phyloP scores from a whole-genome alignment of 2,888 invertebrate genomes.

The Drosophila pseudotakahashii region DNA sequence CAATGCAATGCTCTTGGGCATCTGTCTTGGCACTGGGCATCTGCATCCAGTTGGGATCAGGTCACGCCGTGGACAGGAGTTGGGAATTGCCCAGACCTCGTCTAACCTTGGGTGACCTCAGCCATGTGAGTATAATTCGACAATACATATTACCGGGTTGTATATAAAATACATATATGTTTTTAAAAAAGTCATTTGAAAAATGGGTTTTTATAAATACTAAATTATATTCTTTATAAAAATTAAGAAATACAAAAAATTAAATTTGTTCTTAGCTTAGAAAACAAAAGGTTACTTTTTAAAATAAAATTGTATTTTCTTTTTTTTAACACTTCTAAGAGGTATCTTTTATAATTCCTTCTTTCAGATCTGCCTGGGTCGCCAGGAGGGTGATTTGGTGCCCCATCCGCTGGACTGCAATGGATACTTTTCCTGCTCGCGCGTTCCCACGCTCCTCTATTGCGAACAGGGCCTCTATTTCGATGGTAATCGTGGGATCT shows the following conservation, averaged over 20 bases:
- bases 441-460: slow-evolving; percentile 56
- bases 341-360: not conserved
- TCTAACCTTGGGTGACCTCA: slow-evolving; percentile 49
- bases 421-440: slow-evolving; percentile 73
- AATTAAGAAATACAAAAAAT: too few species aligned
- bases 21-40: slow-evolving; percentile 33
- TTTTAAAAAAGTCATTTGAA: too few species aligned
- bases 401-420: slow-evolving; percentile 77
- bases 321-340: too few species aligned
- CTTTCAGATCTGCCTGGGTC: slow-evolving; percentile 67
- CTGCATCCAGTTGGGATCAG: slow-evolving; percentile 16
- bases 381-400: slow-evolving; percentile 56
- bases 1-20: slow-evolving; percentile 57
- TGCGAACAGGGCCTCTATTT: slow-evolving; percentile 75
- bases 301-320: too few species aligned
- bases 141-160: too few species aligned
- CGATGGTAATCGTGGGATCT: slow-evolving; percentile 63
- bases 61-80: slow-evolving; percentile 10
- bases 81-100: slow-evolving; percentile 31
- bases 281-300: too few species aligned
- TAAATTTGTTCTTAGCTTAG: too few species aligned
- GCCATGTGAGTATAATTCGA: slow-evolving; percentile 55
- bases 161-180: too few species aligned
- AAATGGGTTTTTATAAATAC: too few species aligned
- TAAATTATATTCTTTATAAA: too few species aligned